Conservation (phyloP, 2,888 invertebrate genomes). For the Oligia fasciuncula region DNA sequence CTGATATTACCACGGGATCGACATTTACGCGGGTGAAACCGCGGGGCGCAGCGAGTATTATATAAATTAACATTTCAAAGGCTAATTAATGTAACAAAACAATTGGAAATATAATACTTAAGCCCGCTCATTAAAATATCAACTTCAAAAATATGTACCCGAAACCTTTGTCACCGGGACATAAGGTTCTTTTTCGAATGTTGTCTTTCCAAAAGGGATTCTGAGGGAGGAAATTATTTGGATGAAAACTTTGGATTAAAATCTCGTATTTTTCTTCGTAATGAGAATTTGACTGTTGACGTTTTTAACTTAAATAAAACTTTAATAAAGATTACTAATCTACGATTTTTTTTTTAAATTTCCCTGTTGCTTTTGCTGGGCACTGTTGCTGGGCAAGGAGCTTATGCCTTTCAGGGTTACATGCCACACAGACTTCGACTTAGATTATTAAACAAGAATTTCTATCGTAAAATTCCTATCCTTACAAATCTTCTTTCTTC, state of each 20-base stretch:
- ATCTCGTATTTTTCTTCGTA: constrained; percentile 28
- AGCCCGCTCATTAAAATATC: constrained; percentile 33
- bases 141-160: not conserved
- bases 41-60: not conserved
- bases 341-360: constrained; percentile 1
- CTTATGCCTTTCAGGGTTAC: too few species aligned
- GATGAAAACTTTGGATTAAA: constrained; percentile 22
- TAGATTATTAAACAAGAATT: too few species aligned
- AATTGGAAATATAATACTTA: constrained; percentile 28
- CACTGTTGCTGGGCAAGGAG: not conserved
- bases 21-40: too few species aligned
- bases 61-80: constrained; percentile 32
- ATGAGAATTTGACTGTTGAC: constrained; percentile 42
- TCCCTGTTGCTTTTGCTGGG: constrained; percentile 9
- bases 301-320: too few species aligned
- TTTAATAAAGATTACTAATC: constrained; percentile 6
- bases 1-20: too few species aligned
- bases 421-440: too few species aligned
- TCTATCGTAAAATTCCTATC: not conserved
- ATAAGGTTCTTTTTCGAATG: constrained; percentile 18
- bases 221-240: not conserved
- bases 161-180: not conserved
- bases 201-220: not conserved
- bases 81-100: constrained; percentile 33
- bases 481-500: not conserved